These are phyloP conservation scores for Galaxias olidus DNA, from an alignment of 2,797 vertebrate species.

Conservation along the genomic window DNA sequence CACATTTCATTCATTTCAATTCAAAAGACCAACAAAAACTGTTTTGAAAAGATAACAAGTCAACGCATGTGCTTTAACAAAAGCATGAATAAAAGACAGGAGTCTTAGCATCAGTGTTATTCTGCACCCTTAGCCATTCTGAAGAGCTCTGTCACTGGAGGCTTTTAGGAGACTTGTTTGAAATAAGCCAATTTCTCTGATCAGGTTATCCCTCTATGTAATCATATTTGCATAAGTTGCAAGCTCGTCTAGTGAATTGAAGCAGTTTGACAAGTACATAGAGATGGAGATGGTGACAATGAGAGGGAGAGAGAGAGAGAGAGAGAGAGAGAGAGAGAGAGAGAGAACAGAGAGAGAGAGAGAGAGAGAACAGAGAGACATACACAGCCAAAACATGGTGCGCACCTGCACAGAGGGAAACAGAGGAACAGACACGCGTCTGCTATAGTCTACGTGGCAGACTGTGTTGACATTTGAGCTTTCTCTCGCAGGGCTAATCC, in stretches of 20 bases:
- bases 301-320: too few relatives aligned
- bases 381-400: slow-evolving; percentile 17
- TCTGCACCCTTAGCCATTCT: neutral
- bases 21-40: too few relatives aligned
- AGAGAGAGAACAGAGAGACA: slow-evolving; percentile 6
- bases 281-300: neutral
- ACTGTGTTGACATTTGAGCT: slow-evolving; percentile 73
- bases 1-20: too few relatives aligned
- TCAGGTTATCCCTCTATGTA: slow-evolving; percentile 1
- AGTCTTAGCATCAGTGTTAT: neutral
- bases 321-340: too few relatives aligned
- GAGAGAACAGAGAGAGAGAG: neutral
- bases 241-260: slow-evolving; percentile 4
- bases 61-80: too few relatives aligned
- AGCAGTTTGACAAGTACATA: neutral
- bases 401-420: slow-evolving; percentile 35
- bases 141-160: neutral
- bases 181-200: slow-evolving; percentile 20
- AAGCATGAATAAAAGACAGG: too few relatives aligned
- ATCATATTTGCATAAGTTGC: slow-evolving; percentile 14
- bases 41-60: too few relatives aligned
- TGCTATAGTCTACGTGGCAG: slow-evolving; percentile 66
- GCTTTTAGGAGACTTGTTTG: neutral
- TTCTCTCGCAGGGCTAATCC: slow-evolving; percentile 74
- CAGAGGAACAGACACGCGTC: slow-evolving; percentile 37